phyloP scores from a whole-genome alignment of 2,888 invertebrate genomes.

The Athalia rosae region DNA sequence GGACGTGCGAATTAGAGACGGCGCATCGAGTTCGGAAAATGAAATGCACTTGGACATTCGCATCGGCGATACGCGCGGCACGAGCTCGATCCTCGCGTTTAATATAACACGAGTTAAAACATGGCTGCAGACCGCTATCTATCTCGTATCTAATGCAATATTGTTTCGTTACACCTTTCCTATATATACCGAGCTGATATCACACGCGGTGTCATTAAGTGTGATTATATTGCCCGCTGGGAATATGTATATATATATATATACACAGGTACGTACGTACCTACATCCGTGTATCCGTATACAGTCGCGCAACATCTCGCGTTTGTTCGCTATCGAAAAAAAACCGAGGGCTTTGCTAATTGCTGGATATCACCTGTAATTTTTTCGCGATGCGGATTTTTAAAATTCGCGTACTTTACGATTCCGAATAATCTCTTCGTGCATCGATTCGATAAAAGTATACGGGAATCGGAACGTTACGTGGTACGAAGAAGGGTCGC shows the following conservation, averaged over 20 bases:
- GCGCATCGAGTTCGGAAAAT: too few relatives aligned
- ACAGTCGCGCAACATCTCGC: not conserved
- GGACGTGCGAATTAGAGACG: too few relatives aligned
- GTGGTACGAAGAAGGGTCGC: too few relatives aligned
- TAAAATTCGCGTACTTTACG: too few relatives aligned
- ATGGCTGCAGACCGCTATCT: slow-evolving; percentile 56
- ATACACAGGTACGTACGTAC: slow-evolving; percentile 44
- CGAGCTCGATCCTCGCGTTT: slow-evolving; percentile 14
- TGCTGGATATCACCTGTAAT: too few relatives aligned
- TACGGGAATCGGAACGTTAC: too few relatives aligned
- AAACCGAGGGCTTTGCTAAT: too few relatives aligned
- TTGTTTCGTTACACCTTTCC: slow-evolving; percentile 58
- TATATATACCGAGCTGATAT: slow-evolving; percentile 55
- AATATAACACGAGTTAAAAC: slow-evolving; percentile 33
- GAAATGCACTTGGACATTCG: not conserved
- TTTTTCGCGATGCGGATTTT: too few relatives aligned
- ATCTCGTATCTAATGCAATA: slow-evolving; percentile 62
- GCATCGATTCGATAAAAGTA: too few relatives aligned
- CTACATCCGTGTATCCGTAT: slow-evolving; percentile 46
- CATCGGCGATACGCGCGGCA: not conserved
- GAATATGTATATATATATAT: slow-evolving; percentile 48
- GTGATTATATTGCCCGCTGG: slow-evolving; percentile 65
- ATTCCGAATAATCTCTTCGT: too few relatives aligned
- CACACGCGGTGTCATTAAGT: slow-evolving; percentile 65
- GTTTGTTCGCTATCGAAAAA: too few relatives aligned